phyloP scores from a whole-genome alignment of 2,888 invertebrate genomes.

The Exephanes ischioxanthus region DNA sequence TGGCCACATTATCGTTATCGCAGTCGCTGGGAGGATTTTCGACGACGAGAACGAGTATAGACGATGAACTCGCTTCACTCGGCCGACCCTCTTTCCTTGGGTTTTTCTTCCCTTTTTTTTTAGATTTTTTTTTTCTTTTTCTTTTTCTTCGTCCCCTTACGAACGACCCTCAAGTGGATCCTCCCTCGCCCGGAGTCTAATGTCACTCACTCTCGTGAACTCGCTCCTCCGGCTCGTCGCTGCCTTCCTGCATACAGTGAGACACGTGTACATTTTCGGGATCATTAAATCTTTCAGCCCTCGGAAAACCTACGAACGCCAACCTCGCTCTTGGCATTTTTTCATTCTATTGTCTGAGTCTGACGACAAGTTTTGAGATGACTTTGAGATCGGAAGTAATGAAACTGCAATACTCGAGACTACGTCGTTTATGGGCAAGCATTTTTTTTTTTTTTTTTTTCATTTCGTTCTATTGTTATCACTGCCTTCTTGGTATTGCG shows the following conservation, averaged over 20 bases:
- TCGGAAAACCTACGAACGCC: not conserved
- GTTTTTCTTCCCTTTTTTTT: not conserved
- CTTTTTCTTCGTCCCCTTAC: not conserved
- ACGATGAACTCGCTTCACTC: not conserved
- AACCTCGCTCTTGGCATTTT: not conserved
- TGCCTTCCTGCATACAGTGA: not conserved
- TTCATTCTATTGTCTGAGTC: not conserved
- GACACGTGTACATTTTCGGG: not conserved
- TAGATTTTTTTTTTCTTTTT: not conserved
- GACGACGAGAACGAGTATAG: not conserved
- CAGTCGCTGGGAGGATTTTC: not conserved
- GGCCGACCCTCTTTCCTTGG: not conserved
- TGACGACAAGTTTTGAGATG: not conserved
- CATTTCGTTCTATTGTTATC: not conserved
- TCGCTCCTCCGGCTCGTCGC: not conserved
- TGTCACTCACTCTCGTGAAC: not conserved
- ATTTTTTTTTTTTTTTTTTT: not conserved
- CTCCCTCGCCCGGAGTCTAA: too few relatives aligned
- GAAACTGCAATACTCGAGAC: not conserved
- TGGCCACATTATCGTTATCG: constrained; percentile 59
- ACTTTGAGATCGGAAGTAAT: not conserved
- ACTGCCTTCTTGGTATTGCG: not conserved
- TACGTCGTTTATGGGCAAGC: not conserved
- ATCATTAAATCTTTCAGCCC: not conserved
- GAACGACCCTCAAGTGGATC: not conserved